phyloP scores from a whole-genome alignment of 2,113 vertebrate species.

The Vireo altiloquus region DNA sequence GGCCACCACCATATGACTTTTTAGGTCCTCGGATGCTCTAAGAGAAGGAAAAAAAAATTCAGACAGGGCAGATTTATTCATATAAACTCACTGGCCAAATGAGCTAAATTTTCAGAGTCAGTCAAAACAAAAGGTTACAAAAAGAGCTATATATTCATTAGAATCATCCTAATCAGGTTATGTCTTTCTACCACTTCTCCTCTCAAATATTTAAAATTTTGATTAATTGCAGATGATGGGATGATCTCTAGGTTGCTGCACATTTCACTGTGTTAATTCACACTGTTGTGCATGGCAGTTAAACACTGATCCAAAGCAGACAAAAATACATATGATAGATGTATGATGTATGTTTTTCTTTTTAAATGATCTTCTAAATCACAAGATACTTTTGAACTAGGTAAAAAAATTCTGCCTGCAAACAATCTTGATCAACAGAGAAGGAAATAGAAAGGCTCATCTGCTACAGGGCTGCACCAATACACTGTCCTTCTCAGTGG shows the following conservation, averaged over 20 bases:
- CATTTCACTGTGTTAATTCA: not conserved
- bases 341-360: not conserved
- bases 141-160: not conserved
- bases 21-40: constrained; percentile 89
- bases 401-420: not conserved
- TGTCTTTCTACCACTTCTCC: not conserved
- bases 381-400: not conserved
- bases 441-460: not conserved
- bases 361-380: not conserved
- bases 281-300: not conserved
- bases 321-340: not conserved
- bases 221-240: not conserved
- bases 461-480: not conserved
- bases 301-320: not conserved
- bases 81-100: not conserved
- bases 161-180: not conserved
- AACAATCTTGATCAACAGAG: not conserved
- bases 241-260: not conserved
- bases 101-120: not conserved
- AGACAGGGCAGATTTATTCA: not conserved
- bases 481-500: not conserved
- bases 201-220: not conserved
- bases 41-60: not conserved
- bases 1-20: constrained; percentile 85
- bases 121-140: not conserved